Evolutionary conservation across 2,888 invertebrate species (phyloP), one percentile per base, ranked within the genome.

Genomic region (Dryadula phaetusa): DNA sequence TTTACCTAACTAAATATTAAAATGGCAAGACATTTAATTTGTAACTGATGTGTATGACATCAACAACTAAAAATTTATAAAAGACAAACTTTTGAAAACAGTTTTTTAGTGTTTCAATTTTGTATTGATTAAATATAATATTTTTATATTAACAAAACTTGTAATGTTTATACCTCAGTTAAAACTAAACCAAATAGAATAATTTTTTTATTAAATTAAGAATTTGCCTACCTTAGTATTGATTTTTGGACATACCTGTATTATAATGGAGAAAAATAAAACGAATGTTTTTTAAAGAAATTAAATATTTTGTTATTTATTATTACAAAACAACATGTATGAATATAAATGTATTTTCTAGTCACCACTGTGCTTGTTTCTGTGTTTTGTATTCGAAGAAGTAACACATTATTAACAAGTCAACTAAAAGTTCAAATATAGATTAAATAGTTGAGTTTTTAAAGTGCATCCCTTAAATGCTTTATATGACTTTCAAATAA

Each of bases 241-340:
- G 22, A 40, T 40, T 40, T 40, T 16, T 25, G 14, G 56, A 56
- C 40, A n/a, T 40, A 56, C n/a, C 3, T 32, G 16, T 49, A 16
- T 49, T 52, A 8, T 46, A 20, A 40, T 18, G 47, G 25, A 18
- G 2, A 20, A 54, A 79, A 92, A 91, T 89, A 84, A 91, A 92
- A 92, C 86, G 80, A 80, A 69, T 70, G 73, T 76, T 79, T 52
- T n/a, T 70, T 88, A 85, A 86, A 86, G 81, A 88, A 90, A 90
- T 90, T 86, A 88, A 89, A 90, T 85, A 87, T 84, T 87, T 88
- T 86, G 86, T 91, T 90, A 87, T 90, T 52, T 90, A 87, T 90
- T 89, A 87, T 88, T 88, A 86, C 83, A 88, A 90, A 91, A 90
- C 88, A 90, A 89, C 88, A 90, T 88, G 85, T 86, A 81, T 77